Percentiles rank a stretch among this genome's conserved stretches.
Evolutionary conservation across 1,140 invertebrate species (phyloP).

Genomic region (Hesperophylax magnus): DNA sequence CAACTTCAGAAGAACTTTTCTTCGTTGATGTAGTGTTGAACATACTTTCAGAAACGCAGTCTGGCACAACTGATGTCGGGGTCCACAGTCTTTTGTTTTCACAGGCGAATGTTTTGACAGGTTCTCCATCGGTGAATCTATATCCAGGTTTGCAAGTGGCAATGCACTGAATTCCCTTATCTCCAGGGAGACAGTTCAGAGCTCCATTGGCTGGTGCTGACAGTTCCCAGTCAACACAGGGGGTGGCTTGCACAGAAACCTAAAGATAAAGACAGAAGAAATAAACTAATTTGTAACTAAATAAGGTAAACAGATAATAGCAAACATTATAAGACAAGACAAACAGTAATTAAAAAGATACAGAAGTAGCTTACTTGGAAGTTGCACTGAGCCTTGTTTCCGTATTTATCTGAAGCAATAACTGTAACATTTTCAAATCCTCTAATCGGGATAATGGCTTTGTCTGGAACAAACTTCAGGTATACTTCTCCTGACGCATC

Average conservation of each 20-base stretch:
- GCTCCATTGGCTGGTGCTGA: constrained; percentile 89
- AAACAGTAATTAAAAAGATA: background rate
- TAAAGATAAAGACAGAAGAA: constrained; percentile 59
- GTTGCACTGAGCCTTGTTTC: constrained; percentile 91
- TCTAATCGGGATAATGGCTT: constrained; percentile 90
- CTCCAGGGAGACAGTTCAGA: constrained; percentile 87
- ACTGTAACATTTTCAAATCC: constrained; percentile 96
- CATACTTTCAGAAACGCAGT: constrained; percentile 92
- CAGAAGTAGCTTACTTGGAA: constrained; percentile 83
- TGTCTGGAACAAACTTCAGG: constrained; percentile 87
- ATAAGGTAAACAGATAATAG: no score
- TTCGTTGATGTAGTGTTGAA: constrained; percentile 39
- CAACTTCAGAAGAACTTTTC: no score
- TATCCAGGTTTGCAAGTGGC: constrained; percentile 93
- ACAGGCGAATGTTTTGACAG: constrained; percentile 89
- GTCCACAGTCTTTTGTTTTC: constrained; percentile 84
- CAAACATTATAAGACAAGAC: background rate
- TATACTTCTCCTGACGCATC: constrained; percentile 92
- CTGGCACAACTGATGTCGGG: constrained; percentile 89
- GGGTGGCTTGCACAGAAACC: constrained; percentile 91
- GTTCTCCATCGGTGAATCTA: constrained; percentile 92
- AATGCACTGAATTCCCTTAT: constrained; percentile 88
- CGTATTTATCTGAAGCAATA: constrained; percentile 88
- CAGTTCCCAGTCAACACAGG: constrained; percentile 95
- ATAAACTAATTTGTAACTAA: constrained; percentile 16